Percentiles rank a stretch among this genome's conserved stretches.
Conservation (phyloP, 2,888 invertebrate genomes). For the Clitarchus hookeri region DNA sequence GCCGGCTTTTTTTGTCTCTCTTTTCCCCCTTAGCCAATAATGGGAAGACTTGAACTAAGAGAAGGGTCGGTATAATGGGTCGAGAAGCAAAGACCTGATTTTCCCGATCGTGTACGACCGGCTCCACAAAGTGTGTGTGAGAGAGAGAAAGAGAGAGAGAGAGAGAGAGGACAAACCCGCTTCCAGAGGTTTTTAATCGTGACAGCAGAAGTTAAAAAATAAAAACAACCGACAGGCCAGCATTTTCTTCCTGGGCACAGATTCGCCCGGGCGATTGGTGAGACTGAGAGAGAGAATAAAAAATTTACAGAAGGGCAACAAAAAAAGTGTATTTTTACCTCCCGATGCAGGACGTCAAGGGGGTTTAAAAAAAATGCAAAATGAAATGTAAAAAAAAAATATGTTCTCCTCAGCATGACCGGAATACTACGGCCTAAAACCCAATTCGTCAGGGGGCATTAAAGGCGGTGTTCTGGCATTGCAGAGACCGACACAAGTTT, state of each 20-base stretch:
- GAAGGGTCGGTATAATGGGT: slow-evolving; percentile 8
- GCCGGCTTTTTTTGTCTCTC: neutral
- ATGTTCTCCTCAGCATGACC: neutral
- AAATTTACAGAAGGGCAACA: neutral
- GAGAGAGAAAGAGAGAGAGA: neutral
- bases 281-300: neutral
- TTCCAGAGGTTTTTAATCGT: neutral
- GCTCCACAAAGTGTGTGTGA: neutral
- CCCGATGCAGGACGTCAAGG: no score
- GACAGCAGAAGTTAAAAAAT: neutral
- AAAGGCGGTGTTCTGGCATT: neutral
- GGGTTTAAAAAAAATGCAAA: no score
- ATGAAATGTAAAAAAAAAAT: neutral
- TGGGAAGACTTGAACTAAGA: slow-evolving; percentile 7
- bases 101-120: neutral
- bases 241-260: neutral
- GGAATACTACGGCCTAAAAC: neutral
- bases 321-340: neutral
- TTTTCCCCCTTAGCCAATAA: neutral
- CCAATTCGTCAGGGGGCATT: neutral
- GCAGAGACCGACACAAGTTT: neutral
- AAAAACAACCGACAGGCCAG: neutral
- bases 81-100: neutral
- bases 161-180: neutral
- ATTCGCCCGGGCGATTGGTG: neutral